Evolutionary conservation across 2,888 invertebrate species (phyloP), one percentile per base, ranked within the genome.

Genomic region (Microdon myrmicae): DNA sequence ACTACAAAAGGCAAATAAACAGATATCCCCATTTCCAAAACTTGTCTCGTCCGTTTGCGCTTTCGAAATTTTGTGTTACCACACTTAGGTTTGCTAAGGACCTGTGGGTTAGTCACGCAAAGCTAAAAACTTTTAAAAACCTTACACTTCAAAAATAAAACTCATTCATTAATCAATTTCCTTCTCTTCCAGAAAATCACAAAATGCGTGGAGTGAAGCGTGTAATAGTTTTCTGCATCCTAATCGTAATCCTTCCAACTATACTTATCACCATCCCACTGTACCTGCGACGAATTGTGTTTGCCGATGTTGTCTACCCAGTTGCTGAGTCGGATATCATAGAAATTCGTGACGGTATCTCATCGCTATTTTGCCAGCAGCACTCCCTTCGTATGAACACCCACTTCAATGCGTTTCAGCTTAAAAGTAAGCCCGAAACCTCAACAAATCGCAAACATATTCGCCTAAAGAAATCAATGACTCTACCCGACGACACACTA

Each of bases 291-390:
- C 90, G 90, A 77, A 85, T 85, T 60, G 83, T 85, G 41, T 93
- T 90, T 80, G 88, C 88, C 19, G 90, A 91, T 82, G 88, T 90
- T 13, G 83, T 84, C 67, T 91, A 90, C 73, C 85, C 85, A 68
- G 88, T 93, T 69, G 89, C 90, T 5, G 92, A 92, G 77, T 92
- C 92, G 1, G 93, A 93, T 80, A 88, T 92, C 10, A 83, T 92
- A 39, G 90, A 91, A 76, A 89, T 93, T 64, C 86, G 87, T 56
- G 89, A 90, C 78, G 92, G 92, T 23, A 87, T 92, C 64, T 92
- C 92, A 6, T 87, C 90, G 28, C 81, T 92, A 71, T 93, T 92
- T 81, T 92, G 92, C 77, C 82, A 90, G 80, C 86, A 85, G 71
- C 91, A 92, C 77, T 86, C 87, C 26, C 78, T 93, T 39, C 84